These are phyloP conservation scores for Brachionus rubens DNA, from an alignment of 1,140 invertebrate species.

Conservation along the genomic window DNA sequence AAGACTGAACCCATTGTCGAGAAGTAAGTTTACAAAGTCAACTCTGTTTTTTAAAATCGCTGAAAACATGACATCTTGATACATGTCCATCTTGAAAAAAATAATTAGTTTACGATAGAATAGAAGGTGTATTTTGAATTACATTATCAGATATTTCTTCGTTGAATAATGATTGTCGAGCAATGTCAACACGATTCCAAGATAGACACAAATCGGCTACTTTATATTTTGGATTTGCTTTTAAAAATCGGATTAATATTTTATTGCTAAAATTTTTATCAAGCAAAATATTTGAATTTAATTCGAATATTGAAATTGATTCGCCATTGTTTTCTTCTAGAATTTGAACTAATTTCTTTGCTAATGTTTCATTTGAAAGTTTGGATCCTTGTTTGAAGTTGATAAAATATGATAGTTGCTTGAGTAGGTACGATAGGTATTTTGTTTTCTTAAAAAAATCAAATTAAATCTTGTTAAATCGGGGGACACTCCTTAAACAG, in stretches of 20 bases:
- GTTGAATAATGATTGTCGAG: constrained; percentile 9
- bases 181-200: constrained; percentile 36
- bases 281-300: background rate
- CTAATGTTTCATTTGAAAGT: background rate
- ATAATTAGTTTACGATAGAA: background rate
- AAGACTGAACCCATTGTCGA: constrained; percentile 60
- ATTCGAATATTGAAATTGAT: constrained; percentile 14
- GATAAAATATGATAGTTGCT: background rate
- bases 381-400: background rate
- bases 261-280: background rate
- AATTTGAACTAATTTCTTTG: background rate
- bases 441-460: background rate
- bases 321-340: background rate
- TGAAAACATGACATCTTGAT: constrained; percentile 53
- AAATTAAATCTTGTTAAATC: too few species aligned
- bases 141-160: constrained; percentile 25
- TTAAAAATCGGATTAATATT: constrained; percentile 1
- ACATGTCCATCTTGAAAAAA: constrained; percentile 24
- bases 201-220: constrained; percentile 22
- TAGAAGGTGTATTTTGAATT: background rate
- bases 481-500: too few species aligned
- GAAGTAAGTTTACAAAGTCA: constrained; percentile 61
- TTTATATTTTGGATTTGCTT: constrained; percentile 40
- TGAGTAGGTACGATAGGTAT: background rate
- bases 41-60: constrained; percentile 59